A percentile compares a stretch with the other conserved stretches of the same genome.
These are phyloP conservation scores for Eurosta solidaginis DNA, from an alignment of 1,140 invertebrate species.

Conservation along the genomic window DNA sequence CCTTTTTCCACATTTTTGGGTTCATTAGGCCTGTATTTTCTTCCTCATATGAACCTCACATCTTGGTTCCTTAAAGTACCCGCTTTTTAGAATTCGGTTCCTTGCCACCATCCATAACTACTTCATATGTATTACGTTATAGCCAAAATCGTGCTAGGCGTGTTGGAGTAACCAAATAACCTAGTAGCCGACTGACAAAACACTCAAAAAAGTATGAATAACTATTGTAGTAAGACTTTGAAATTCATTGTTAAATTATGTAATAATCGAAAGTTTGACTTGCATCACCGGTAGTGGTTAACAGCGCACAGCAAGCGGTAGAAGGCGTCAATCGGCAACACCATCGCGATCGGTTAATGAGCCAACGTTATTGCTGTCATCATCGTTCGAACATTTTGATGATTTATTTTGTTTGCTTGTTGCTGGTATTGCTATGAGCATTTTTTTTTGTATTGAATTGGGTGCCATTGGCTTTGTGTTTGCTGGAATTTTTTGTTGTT, in stretches of 20 bases:
- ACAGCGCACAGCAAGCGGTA: neutral
- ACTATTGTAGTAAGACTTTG: neutral
- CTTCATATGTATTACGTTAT: neutral
- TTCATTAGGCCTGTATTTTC: too few species aligned
- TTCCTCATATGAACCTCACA: too few species aligned
- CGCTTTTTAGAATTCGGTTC: too few species aligned
- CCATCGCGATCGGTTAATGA: too few species aligned
- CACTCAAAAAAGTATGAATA: neutral
- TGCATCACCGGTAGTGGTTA: neutral
- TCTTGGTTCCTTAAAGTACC: too few species aligned
- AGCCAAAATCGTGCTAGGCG: neutral
- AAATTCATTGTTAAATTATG: constrained; percentile 16
- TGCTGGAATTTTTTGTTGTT: too few species aligned
- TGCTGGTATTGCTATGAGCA: neutral
- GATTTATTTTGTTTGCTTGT: neutral
- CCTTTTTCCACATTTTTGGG: too few species aligned
- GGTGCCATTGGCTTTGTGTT: too few species aligned
- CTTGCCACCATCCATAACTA: too few species aligned
- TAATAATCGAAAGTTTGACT: constrained; percentile 23
- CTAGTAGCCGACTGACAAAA: neutral
- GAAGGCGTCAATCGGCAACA: constrained; percentile 8
- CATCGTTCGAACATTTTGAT: neutral
- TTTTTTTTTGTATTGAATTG: neutral
- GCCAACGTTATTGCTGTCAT: neutral
- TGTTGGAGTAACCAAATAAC: neutral